Base-by-base conservation (phyloP, 2,113 vertebrate genomes). In the Oncorhynchus tshawytscha region DNA sequence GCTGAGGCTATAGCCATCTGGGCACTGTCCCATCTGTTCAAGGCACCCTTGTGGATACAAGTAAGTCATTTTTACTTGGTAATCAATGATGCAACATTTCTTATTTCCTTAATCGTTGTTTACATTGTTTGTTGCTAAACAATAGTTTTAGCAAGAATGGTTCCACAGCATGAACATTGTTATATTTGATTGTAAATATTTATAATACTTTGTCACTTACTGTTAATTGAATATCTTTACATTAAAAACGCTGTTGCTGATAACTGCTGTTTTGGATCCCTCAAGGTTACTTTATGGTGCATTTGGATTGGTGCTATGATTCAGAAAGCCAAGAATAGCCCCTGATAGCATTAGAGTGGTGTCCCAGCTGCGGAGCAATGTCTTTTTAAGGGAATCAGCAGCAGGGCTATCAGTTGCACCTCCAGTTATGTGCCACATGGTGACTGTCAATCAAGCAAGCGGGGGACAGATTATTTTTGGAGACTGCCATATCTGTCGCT, bases 361-460 rank as follows among this genome's bases (percentile, higher is more conserved):
- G 94, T 92, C 94, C 93, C 92, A 92, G 91, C 93, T 90, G 84
- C 89, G 87, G 91, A 2, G 88, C 82, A 88, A 94, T 96, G 94
- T 92, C 95, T 96, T 96, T 96, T 96, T 96, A 96, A 95, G 95
- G 95, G 93, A 96, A 94, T 95, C 93, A 89, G 79, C 91, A 89
- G 88, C 77, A 78, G 89, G 90, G 91, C 88, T 97, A 96, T 97
- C 95, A 94, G 90, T 95, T 95, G 92, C 94, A 90, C 73, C 90
- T 81, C 86, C 90, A 91, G 94, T 87, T 94, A 95, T 95, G 94
- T 91, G 93, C 93, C 97, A 98, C 96, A 97, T 99, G 97, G 93
- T 94, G 91, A 71, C 94, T 99, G 96, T 98, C 98, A 96, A 86
- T 98, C 96, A 97, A 76, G 81, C 74, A 81, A 88, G 87, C 86